Conservation (phyloP, 2,888 invertebrate genomes). For the Spilarctia lutea region DNA sequence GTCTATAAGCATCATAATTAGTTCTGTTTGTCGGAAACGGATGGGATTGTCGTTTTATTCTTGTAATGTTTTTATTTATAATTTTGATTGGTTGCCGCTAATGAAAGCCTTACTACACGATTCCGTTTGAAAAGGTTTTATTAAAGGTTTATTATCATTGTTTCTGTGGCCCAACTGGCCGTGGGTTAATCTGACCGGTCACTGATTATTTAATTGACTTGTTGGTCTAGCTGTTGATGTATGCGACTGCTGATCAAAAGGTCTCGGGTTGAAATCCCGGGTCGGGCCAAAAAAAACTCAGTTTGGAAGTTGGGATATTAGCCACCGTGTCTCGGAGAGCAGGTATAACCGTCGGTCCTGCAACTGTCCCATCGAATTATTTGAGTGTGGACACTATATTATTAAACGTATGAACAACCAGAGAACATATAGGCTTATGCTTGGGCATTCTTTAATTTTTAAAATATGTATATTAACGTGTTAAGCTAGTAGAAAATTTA, state of each 20-base stretch:
- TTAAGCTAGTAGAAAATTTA: not conserved
- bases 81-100: not conserved
- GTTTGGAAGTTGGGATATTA: no score
- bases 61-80: constrained; percentile 5
- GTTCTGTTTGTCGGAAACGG: constrained; percentile 18
- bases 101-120: not conserved
- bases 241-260: no score
- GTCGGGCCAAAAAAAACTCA: no score
- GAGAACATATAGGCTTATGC: not conserved
- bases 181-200: not conserved
- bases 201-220: no score
- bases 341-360: no score
- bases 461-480: not conserved
- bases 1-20: constrained; percentile 12
- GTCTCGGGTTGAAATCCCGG: no score
- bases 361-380: no score
- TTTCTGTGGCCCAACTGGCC: not conserved
- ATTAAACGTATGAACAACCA: not conserved
- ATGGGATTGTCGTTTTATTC: constrained; percentile 18
- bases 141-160: not conserved
- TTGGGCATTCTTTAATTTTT: not conserved
- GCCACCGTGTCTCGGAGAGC: no score
- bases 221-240: no score
- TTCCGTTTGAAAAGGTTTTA: not conserved
- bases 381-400: no score